phyloP scores from a whole-genome alignment of 2,888 invertebrate species.

The Erebia ligea region DNA sequence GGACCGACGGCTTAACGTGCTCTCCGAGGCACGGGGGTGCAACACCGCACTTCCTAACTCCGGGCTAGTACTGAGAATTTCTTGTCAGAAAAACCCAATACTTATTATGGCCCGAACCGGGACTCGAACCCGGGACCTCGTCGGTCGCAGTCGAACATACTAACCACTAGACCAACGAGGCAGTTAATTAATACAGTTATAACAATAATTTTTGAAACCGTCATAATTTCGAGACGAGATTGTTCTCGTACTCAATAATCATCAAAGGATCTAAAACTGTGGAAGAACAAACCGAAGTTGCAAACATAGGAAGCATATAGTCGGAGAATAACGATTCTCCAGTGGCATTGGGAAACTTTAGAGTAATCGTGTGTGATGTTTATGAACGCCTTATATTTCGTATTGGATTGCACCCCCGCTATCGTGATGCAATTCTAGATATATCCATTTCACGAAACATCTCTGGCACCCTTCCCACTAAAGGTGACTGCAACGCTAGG shows the following conservation, averaged over 20 bases:
- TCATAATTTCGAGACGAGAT: neutral
- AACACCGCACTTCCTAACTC: too few species aligned
- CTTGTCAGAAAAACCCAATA: too few species aligned
- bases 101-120: too few species aligned
- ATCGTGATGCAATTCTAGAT: constrained; percentile 46
- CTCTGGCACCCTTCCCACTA: constrained; percentile 45
- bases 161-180: too few species aligned
- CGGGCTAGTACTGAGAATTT: too few species aligned
- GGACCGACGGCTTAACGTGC: too few species aligned
- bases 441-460: constrained; percentile 43
- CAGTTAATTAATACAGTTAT: too few species aligned
- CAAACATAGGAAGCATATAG: constrained; percentile 43
- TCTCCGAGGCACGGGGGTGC: too few species aligned
- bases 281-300: constrained; percentile 35
- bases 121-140: too few species aligned
- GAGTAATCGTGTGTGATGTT: constrained; percentile 59
- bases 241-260: constrained; percentile 2
- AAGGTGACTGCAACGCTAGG: constrained; percentile 41
- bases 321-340: constrained; percentile 46
- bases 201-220: too few species aligned
- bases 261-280: constrained; percentile 40
- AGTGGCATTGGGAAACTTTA: constrained; percentile 48
- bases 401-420: constrained; percentile 46
- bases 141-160: too few species aligned
- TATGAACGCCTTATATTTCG: constrained; percentile 58